Evolutionary conservation across 2,888 invertebrate genomes (phyloP), one percentile per base, ranked within the genome.

Genomic region (Drosophila histrio): DNA sequence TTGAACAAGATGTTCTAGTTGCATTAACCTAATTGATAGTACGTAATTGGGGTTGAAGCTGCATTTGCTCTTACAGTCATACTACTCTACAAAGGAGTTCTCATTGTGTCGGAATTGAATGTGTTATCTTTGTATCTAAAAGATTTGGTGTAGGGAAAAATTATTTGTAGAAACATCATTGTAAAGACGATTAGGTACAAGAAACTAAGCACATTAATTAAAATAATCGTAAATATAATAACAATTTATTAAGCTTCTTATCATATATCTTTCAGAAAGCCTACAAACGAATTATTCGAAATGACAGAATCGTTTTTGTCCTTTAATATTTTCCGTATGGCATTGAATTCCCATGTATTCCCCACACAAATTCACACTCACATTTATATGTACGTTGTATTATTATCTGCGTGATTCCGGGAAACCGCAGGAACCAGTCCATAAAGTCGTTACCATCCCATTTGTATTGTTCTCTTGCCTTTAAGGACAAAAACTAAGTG

Each of bases 21-120:
- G 49, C 54, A 68, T 59, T 59, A 68, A 60, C 50, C 56, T 56
- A 68, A 68, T 68, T 68, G 60, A 54, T 44, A 56, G 19, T 34
- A 24, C 17, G 9, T 15, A 46, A 46, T 63, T 49, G 53, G 41
- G 63, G 17, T 61, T 32, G 17, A 3, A 17, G n/a, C 19, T 39
- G 28, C 2, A n/a, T 1, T 24, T 9, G 15, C 11, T 2, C 9
- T 11, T 26, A 6, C 15, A 38, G 38, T 19, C 6, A 11, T 11
- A 19, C 19, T 36, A 8, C 34, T 8, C 3, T 34, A 34, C 15
- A 34, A 9, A 3, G 15, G 3, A 17, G 15, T 15, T 8, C 9
- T 2, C 8, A 7, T 6, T 6, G 32, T n/a, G 5, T n/a, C n/a
- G 13, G 11, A 6, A 32, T 13, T 13, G 2, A 13, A 32, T 13